Base-by-base conservation (phyloP, 2,113 vertebrate genomes). In the Electrona antarctica region DNA sequence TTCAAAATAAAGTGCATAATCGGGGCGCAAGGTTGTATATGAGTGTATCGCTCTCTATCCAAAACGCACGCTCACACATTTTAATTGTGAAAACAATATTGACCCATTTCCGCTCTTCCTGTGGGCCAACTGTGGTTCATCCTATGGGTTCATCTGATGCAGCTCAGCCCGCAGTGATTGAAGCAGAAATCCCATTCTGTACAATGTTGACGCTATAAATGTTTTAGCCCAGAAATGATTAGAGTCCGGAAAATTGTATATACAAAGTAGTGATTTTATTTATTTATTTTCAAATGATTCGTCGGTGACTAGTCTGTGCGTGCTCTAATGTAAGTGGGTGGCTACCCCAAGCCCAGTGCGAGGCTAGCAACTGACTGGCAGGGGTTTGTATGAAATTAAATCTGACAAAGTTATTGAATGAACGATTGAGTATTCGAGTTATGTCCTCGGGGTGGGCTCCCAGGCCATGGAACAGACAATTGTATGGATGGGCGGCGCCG, bases 301-400 rank as follows among this genome's bases (percentile, higher is more conserved):
- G 70, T 73, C 76, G 33, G 33, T 41, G 33, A 21, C 21, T 21
- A 21, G 21, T 21, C 21, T 21, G 21, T 79, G 80, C 82, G 82
- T 84, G 72, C n/a, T n/a, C n/a, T n/a, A 83, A 86, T 76, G 82
- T 87, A 79, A 83, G 68, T 67, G 72, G 75, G 74, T 62, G 63
- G 29, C 78, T 69, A 77, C 73, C 51, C 9, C 77, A 79, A 81
- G 82, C 71, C 71, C 79, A 70, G 63, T 60, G 57, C 66, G 81
- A 6, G 71, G 71, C 46, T 74, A 15, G 67, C 61, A 67, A 74
- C 65, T 90, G 89, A 89, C 66, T 85, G 89, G 89, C 88, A 86
- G 87, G 76, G 28, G 68, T 13, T 60, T 70, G 74, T 76, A n/a
- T 55, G 76, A 61, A 85, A n/a, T 55, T 74, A 61, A 85, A 76